Conservation (phyloP, 2,888 invertebrate genomes). For the Mycalesis mineus region DNA sequence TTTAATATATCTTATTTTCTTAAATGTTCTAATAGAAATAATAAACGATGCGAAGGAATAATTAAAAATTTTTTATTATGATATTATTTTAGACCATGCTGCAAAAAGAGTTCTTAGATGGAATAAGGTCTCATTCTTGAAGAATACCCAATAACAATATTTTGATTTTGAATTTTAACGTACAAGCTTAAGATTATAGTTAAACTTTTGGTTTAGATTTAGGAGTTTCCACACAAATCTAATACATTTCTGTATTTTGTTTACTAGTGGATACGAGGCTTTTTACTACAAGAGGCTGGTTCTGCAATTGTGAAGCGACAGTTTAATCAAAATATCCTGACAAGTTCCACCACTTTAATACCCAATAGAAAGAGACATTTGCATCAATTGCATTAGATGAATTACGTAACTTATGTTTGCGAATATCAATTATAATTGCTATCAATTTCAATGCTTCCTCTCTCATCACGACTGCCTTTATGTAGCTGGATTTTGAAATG, state of each 20-base stretch:
- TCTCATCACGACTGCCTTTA: conserved; percentile 17
- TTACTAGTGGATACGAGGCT: not conserved
- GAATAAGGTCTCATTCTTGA: too few relatives aligned
- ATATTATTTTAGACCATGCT: too few relatives aligned
- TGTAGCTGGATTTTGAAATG: conserved; percentile 19
- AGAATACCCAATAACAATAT: too few relatives aligned
- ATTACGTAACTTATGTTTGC: conserved; percentile 44
- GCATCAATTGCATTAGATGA: conserved; percentile 32
- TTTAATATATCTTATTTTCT: too few relatives aligned
- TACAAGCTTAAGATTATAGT: too few relatives aligned
- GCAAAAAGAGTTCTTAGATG: too few relatives aligned
- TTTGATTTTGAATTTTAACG: too few relatives aligned
- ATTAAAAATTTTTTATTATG: too few relatives aligned
- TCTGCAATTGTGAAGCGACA: conserved; percentile 53
- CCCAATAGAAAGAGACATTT: conserved; percentile 37
- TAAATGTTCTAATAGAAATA: too few relatives aligned
- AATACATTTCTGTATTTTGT: not conserved
- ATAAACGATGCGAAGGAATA: too few relatives aligned
- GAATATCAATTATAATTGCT: conserved; percentile 26
- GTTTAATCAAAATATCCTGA: conserved; percentile 48
- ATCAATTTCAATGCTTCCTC: conserved; percentile 22
- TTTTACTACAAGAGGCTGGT: conserved; percentile 23
- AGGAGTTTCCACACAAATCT: too few relatives aligned
- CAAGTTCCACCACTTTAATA: conserved; percentile 44
- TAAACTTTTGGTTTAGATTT: too few relatives aligned